Percentiles rank a stretch among this genome's conserved stretches.
These are phyloP conservation scores for Danio albolineatus DNA, from an alignment of 2,797 vertebrate genomes.

Conservation along the genomic window DNA sequence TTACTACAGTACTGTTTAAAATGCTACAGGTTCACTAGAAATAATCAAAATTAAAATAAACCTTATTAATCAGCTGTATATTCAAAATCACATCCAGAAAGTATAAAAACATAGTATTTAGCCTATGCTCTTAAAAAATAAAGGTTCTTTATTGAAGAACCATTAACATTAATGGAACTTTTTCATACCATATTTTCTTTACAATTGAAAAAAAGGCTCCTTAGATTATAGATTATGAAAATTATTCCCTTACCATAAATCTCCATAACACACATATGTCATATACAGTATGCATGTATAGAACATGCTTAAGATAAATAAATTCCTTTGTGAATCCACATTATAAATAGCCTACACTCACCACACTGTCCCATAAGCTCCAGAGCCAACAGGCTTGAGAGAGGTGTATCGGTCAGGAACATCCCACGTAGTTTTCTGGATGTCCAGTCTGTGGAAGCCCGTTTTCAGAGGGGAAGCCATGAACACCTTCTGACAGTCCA, in stretches of 20 bases:
- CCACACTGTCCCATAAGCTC: slow-evolving; percentile 87
- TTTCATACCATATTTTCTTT: too few species aligned
- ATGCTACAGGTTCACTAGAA: background rate
- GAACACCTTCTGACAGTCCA: slow-evolving; percentile 2
- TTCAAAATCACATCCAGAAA: background rate
- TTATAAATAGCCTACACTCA: slow-evolving; percentile 64
- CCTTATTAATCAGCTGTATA: background rate
- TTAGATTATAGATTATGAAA: background rate
- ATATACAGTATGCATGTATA: background rate
- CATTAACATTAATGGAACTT: too few species aligned
- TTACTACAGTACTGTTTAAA: too few species aligned
- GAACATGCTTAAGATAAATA: background rate
- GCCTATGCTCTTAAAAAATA: too few species aligned
- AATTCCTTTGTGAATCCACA: background rate
- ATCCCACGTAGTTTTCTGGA: slow-evolving; percentile 85
- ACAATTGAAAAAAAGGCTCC: too few species aligned
- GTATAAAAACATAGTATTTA: too few species aligned
- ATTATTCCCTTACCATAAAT: background rate
- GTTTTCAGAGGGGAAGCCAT: slow-evolving; percentile 71
- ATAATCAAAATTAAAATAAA: background rate
- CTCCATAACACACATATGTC: background rate
- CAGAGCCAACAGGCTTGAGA: slow-evolving; percentile 79
- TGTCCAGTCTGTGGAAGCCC: slow-evolving; percentile 76
- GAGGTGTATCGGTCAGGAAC: slow-evolving; percentile 74
- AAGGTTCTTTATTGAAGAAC: too few species aligned